Conservation (phyloP, 2,888 invertebrate genomes). For the Cheilosia pagana region DNA sequence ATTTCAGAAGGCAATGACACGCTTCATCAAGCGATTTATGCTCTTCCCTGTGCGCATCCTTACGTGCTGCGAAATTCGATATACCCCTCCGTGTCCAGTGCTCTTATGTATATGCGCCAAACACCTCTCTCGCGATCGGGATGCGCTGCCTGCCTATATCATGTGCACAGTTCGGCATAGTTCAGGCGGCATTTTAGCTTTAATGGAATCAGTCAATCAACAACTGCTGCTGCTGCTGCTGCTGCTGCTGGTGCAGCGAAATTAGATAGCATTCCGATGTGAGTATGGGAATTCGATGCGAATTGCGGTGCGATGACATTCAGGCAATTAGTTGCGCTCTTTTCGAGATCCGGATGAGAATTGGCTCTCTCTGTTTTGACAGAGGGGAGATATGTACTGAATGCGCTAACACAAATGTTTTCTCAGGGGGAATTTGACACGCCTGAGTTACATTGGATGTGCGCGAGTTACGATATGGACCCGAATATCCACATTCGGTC, state of each 20-base stretch:
- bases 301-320: constrained; percentile 68
- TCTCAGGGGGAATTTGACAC: constrained; percentile 51
- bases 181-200: constrained; percentile 55
- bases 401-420: constrained; percentile 56
- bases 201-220: constrained; percentile 66
- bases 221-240: constrained; percentile 32
- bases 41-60: constrained; percentile 51
- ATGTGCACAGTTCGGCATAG: constrained; percentile 54
- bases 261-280: constrained; percentile 54
- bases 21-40: constrained; percentile 72
- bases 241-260: constrained; percentile 41
- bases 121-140: neutral
- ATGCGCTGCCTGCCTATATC: constrained; percentile 24
- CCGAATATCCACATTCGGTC: too few species aligned
- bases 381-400: constrained; percentile 19
- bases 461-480: too few species aligned
- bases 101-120: neutral
- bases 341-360: constrained; percentile 57
- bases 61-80: constrained; percentile 50
- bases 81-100: constrained; percentile 8
- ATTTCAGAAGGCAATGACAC: constrained; percentile 74
- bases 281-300: constrained; percentile 56
- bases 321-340: constrained; percentile 49
- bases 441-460: constrained; percentile 19
- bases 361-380: constrained; percentile 51